Base-by-base conservation (phyloP, 2,888 invertebrate species). In the Amorpha juglandis region DNA sequence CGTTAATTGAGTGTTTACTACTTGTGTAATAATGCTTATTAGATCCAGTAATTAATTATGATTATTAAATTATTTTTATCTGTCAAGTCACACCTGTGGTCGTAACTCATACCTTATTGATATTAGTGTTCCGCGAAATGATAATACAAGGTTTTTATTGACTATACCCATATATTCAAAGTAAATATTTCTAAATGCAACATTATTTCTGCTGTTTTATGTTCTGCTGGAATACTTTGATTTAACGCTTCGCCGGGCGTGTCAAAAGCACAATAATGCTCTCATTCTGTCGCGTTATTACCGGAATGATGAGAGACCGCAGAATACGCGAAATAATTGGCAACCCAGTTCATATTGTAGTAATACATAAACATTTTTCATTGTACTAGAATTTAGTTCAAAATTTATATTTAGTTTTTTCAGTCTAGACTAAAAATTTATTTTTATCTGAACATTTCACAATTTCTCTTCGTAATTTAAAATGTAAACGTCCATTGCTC, bases 211-310 rank as follows among this genome's bases (percentile, higher is more conserved):
- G 35, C 9, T 52, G 19, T 52, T 55, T 55, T 0, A 4, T 19
- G 16, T 55, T 16, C 38, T 9, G 9, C 55, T 16, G 53, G 35
- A 55, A 19, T 42, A 58, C 16, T 35, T 76, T 76, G 78, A 81
- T 84, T 83, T 83, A 81, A 83, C 80, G 83, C 80, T 81, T 73
- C 79, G 83, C 73, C 83, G 81, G 78, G 72, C 80, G 82, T 78
- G 80, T 79, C 79, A 78, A 80, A 81, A 70, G 78, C 73, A 78
- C 82, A 82, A 83, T 82, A 76, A 78, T 74, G 69, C 69, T 70
- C 66, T 66, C 69, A 66, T 74, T 68, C 72, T 73, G 69, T 71
- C 74, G 76, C 73, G 55, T 58, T 70, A 77, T 80, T 81, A 80
- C 73, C 70, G 72, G 68, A 63, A 77, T 81, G 78, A 81, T 81